These are phyloP conservation scores for Carettochelys insculpta DNA, from an alignment of 2,113 vertebrate species.

Conservation along the genomic window DNA sequence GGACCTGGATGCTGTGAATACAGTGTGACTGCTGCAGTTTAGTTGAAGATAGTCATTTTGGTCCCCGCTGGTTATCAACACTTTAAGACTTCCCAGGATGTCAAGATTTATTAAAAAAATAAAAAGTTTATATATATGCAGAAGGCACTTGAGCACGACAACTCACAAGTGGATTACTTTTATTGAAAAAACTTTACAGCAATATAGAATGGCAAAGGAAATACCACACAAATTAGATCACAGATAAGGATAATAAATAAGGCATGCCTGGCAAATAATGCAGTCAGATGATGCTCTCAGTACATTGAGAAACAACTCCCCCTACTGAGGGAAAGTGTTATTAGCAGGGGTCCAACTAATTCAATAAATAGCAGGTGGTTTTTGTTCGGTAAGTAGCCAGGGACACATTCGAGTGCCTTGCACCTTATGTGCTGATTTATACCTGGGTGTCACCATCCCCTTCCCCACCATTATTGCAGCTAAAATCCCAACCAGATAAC, in stretches of 20 bases:
- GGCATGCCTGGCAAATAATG: constrained; percentile 57
- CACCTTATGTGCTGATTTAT: not conserved
- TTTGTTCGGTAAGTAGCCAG: fast-evolving
- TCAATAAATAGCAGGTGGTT: constrained; percentile 2
- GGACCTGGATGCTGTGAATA: not conserved
- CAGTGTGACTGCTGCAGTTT: fast-evolving
- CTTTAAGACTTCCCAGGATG: too few species aligned
- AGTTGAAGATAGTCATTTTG: not conserved
- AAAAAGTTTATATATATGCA: too few species aligned
- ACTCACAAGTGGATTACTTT: constrained; percentile 39
- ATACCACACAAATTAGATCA: constrained; percentile 65
- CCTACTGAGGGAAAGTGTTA: constrained; percentile 70
- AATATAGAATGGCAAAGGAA: constrained; percentile 50
- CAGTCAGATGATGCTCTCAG: constrained; percentile 57
- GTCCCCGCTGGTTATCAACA: not conserved
- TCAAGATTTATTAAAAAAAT: too few species aligned
- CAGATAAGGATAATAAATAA: constrained; percentile 61
- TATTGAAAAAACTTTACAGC: too few species aligned
- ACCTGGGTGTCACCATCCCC: too few species aligned
- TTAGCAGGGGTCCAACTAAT: not conserved
- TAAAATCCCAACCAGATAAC: not conserved
- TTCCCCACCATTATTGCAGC: too few species aligned
- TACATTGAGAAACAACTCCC: constrained; percentile 75
- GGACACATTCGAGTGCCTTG: not conserved
- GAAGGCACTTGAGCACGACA: not conserved